Percentiles rank a stretch among this genome's conserved stretches.
Conservation (phyloP, 2,888 invertebrate genomes). For the Apamea crenata region DNA sequence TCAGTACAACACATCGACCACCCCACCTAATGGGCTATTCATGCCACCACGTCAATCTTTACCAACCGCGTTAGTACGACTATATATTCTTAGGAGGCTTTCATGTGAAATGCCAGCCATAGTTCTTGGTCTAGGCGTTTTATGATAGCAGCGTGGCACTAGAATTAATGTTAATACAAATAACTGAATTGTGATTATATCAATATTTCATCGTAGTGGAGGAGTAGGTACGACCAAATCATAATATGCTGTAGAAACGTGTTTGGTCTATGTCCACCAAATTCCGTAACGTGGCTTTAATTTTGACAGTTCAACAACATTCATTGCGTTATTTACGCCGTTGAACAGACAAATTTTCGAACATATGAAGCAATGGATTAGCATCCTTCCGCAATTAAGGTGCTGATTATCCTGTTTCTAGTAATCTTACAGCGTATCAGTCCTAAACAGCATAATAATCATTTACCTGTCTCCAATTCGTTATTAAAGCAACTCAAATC, state of each 20-base stretch:
- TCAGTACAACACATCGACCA: constrained; percentile 31
- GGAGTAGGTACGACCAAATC: not conserved
- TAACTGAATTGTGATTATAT: constrained; percentile 5
- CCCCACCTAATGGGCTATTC: constrained; percentile 41
- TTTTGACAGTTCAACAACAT: not conserved
- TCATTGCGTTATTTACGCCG: not conserved
- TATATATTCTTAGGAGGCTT: constrained; percentile 32
- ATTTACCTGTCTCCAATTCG: not conserved
- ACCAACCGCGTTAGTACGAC: constrained; percentile 3
- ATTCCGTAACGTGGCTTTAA: not conserved
- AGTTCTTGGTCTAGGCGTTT: constrained; percentile 28
- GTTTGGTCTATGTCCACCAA: not conserved
- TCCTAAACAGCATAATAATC: not conserved
- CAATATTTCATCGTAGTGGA: not conserved
- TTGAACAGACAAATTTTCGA: not conserved
- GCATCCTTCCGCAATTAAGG: not conserved
- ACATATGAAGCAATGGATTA: not conserved
- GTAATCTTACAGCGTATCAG: not conserved
- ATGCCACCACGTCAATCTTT: constrained; percentile 37
- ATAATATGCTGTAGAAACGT: not conserved
- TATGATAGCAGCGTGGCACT: not conserved
- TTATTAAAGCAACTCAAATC: constrained; percentile 10
- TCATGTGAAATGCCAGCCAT: constrained; percentile 37
- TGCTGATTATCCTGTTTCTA: not conserved
- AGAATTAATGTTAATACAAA: constrained; percentile 18